Percentiles rank a stretch among this genome's conserved stretches.
phyloP scores from a whole-genome alignment of 2,888 invertebrate species.

The Pterostichus niger region DNA sequence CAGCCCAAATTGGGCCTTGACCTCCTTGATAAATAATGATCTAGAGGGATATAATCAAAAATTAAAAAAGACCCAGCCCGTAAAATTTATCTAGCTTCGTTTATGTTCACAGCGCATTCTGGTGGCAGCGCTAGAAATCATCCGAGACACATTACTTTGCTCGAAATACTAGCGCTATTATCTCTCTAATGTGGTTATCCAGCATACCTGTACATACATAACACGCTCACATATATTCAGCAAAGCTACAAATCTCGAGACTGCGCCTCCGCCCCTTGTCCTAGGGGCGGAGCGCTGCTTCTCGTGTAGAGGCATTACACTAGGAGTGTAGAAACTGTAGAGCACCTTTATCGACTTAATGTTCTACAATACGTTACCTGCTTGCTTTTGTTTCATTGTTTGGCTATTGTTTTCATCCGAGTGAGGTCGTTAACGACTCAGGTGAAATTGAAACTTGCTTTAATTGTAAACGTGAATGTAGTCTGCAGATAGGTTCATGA shows the following conservation, averaged over 20 bases:
- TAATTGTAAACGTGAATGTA: background rate
- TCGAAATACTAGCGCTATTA: constrained; percentile 38
- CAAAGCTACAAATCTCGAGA: constrained; percentile 23
- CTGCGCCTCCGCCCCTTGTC: constrained; percentile 2
- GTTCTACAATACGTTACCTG: constrained; percentile 52
- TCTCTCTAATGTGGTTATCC: constrained; percentile 45
- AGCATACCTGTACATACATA: constrained; percentile 15
- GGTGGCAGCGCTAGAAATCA: constrained; percentile 29
- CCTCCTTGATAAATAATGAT: too few species aligned
- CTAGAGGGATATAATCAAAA: too few species aligned
- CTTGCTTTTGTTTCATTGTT: constrained; percentile 49
- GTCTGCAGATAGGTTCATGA: background rate
- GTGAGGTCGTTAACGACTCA: constrained; percentile 35
- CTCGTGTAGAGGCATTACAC: constrained; percentile 2
- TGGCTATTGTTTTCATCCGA: constrained; percentile 18
- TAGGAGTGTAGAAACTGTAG: constrained; percentile 16
- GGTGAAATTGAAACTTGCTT: constrained; percentile 4
- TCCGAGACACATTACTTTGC: constrained; percentile 44
- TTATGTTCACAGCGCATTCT: background rate
- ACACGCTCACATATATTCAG: constrained; percentile 32
- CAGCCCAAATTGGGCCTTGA: too few species aligned
- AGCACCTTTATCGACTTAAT: constrained; percentile 54
- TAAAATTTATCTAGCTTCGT: too few species aligned
- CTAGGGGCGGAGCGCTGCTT: background rate
- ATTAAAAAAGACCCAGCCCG: too few species aligned